Evolutionary conservation across 2,888 invertebrate genomes (phyloP).

Genomic region (Plagiodera versicolora): DNA sequence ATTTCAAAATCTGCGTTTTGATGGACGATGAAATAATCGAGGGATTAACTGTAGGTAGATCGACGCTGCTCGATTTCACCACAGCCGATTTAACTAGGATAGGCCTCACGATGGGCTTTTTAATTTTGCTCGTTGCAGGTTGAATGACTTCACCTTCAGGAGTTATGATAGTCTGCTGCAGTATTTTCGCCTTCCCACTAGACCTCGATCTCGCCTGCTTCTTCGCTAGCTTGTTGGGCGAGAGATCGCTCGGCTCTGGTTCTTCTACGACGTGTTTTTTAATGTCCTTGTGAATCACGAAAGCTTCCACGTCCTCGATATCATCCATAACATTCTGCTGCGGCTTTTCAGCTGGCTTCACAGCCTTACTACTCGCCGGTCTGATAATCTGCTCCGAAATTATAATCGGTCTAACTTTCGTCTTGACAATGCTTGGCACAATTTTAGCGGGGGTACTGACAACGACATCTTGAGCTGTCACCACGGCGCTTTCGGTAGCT

Average conservation of each 20-base stretch:
- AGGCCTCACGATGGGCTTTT: slow-evolving; percentile 43
- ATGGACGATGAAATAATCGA: not conserved
- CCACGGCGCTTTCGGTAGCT: not conserved
- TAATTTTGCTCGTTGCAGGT: slow-evolving; percentile 27
- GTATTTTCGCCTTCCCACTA: slow-evolving; percentile 50
- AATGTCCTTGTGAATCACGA: slow-evolving; percentile 48
- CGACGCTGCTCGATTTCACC: not conserved
- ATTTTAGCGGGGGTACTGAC: not conserved
- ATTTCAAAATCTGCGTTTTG: not conserved
- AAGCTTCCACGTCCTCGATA: slow-evolving; percentile 52
- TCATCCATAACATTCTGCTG: slow-evolving; percentile 35
- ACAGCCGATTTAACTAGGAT: not conserved
- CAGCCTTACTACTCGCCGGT: slow-evolving; percentile 33
- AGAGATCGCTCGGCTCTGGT: slow-evolving; percentile 7
- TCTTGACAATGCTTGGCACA: slow-evolving; percentile 2
- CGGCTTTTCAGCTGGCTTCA: slow-evolving; percentile 5
- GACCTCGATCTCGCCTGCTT: slow-evolving; percentile 17
- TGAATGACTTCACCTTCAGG: slow-evolving; percentile 51
- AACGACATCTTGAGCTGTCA: not conserved
- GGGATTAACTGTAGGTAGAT: not conserved
- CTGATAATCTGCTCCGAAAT: slow-evolving; percentile 52
- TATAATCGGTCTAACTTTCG: slow-evolving; percentile 46
- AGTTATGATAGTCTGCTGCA: slow-evolving; percentile 54
- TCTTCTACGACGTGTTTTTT: slow-evolving; percentile 30
- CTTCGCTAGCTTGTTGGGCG: slow-evolving; percentile 17